phyloP scores from a whole-genome alignment of 2,888 invertebrate species.

The Tiliacea citrago region DNA sequence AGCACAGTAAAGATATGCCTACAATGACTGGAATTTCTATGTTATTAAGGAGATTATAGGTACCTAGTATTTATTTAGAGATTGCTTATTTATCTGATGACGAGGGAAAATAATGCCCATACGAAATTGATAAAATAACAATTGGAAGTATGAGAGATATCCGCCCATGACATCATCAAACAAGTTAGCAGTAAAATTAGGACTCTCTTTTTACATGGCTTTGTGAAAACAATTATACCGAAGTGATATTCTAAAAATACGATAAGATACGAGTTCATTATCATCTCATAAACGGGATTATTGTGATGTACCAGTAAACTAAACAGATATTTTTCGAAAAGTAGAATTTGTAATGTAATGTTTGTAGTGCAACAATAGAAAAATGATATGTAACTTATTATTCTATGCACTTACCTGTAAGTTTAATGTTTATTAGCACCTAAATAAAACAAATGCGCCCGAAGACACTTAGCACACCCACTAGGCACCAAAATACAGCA shows the following conservation, averaged over 20 bases:
- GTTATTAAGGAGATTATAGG: neutral
- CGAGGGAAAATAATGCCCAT: conserved; percentile 18
- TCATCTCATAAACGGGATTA: conserved; percentile 15
- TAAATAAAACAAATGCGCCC: conserved; percentile 77
- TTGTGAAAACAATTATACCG: conserved; percentile 46
- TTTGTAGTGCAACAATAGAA: neutral
- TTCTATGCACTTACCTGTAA: conserved; percentile 80
- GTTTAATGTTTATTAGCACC: conserved; percentile 79
- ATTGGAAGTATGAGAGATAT: conserved; percentile 64
- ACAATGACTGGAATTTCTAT: neutral
- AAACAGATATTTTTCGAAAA: conserved; percentile 10
- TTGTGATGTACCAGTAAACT: conserved; percentile 8
- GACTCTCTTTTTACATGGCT: neutral
- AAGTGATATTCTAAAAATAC: conserved; percentile 36
- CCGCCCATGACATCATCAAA: conserved; percentile 78
- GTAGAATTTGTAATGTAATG: neutral
- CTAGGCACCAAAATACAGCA: conserved; percentile 88
- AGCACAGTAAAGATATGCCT: neutral
- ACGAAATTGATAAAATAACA: conserved; percentile 49
- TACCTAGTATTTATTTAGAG: conserved; percentile 5
- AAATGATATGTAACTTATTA: conserved; percentile 16
- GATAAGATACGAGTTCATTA: conserved; percentile 20
- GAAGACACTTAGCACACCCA: conserved; percentile 85
- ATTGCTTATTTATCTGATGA: conserved; percentile 25
- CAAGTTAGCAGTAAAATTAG: conserved; percentile 45